Evolutionary conservation across 1,140 invertebrate species (phyloP), one percentile per base, ranked within the genome.

Genomic region (Oscheius sp.): DNA sequence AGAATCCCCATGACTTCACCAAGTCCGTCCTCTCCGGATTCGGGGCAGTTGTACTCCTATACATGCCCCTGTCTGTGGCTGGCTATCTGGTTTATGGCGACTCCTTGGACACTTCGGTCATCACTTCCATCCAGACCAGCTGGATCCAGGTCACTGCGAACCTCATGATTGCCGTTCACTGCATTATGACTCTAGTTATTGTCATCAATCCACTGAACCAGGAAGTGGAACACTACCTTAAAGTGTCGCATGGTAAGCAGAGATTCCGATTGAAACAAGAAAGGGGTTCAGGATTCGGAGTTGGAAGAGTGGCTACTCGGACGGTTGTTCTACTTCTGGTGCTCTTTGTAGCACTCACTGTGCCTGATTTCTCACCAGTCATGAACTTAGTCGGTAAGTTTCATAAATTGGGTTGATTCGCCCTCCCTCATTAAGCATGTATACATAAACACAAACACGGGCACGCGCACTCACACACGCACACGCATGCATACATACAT

Each of bases 1-100:
- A 79, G 38, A 69, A 83, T 32, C 84, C 82, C 23, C 65, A 68
- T 15, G 74, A 85, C 32, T 86, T 86, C 65, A 75, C 49, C 1
- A 68, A 74, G 49, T 58, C 42, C 3, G 65, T 73, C 35, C n/a
- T 74, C 20, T 36, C 49, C 36, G 75, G 75, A 75, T 76, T 76
- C 68, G 23, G 36, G 26, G 76, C 58, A 10, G 75, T 77, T 31
- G 75, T 71, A 10, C 23, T 77, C 23, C 62, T 77, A 2, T 77
- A 77, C 52, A 75, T 77, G 62, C 75, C 76, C 18, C 61, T 77
- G n/a, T 68, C 76, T 15, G 38, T 77, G 4, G 52, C 72, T 26
- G 75, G 67, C 10, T 77, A 63, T 58, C n/a, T 65, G 2, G 72
- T 73, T 18, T 77, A 77, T 20, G 76, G 76, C 42, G 58, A 70